Conservation (phyloP, 2,113 vertebrate species). For the Chaetodon auriga region DNA sequence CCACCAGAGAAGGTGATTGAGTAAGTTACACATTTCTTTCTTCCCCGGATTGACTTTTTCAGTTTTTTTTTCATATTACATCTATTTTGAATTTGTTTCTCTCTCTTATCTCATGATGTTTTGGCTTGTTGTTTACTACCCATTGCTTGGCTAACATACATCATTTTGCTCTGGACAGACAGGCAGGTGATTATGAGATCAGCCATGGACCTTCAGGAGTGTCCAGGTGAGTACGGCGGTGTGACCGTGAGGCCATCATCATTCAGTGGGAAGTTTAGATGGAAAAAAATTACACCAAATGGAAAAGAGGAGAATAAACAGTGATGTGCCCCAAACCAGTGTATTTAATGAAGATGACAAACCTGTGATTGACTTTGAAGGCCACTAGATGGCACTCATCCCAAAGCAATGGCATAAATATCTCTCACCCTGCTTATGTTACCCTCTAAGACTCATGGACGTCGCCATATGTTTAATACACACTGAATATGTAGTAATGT, state of each 20-base stretch:
- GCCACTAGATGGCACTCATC: constrained; percentile 69
- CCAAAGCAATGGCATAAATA: background rate
- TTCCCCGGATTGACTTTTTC: background rate
- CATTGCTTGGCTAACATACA: background rate
- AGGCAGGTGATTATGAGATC: constrained; percentile 90
- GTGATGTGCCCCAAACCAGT: background rate
- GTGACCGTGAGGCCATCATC: background rate
- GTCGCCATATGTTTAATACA: background rate
- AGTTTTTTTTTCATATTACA: background rate
- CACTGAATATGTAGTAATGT: background rate
- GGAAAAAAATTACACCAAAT: background rate
- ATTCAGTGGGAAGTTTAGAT: background rate
- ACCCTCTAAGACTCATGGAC: background rate
- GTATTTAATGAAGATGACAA: background rate
- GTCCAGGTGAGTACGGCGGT: constrained; percentile 87
- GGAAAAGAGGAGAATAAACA: background rate
- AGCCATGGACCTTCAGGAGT: constrained; percentile 88
- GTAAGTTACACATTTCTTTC: constrained; percentile 82
- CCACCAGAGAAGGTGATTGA: constrained; percentile 90
- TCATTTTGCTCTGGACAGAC: constrained; percentile 76
- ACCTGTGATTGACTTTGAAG: constrained; percentile 4
- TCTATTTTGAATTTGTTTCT: background rate
- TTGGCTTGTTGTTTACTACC: background rate
- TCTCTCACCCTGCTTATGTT: background rate
- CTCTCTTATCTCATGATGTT: background rate